A percentile compares a stretch with the other conserved stretches of the same genome.
Conservation (phyloP, 2,113 vertebrate genomes). For the Phainopepla nitens region DNA sequence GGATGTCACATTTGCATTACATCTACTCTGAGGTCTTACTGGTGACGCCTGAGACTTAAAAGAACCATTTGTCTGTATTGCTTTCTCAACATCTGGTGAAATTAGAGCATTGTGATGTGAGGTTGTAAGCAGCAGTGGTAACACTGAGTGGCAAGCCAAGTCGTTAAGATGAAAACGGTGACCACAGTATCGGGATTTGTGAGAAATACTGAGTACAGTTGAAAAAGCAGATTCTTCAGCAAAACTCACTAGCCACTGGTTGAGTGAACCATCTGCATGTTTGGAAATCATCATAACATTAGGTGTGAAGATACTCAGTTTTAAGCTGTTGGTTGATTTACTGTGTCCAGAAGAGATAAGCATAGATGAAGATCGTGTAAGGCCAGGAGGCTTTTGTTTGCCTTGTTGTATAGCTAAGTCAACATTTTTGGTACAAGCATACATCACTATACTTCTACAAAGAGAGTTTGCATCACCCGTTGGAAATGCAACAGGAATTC, state of each 20-base stretch:
- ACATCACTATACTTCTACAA: slow-evolving; percentile 95
- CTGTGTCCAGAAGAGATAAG: slow-evolving; percentile 82
- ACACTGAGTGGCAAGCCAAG: slow-evolving; percentile 93
- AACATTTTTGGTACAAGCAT: slow-evolving; percentile 96
- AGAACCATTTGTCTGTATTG: slow-evolving; percentile 30
- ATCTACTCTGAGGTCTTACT: slow-evolving; percentile 61
- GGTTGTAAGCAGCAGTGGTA: slow-evolving; percentile 93
- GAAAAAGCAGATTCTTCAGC: slow-evolving; percentile 97
- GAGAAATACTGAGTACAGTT: slow-evolving; percentile 94
- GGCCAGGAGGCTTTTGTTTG: slow-evolving; percentile 81
- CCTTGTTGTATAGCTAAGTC: slow-evolving; percentile 95
- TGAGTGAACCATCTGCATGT: slow-evolving; percentile 93
- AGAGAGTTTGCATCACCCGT: slow-evolving; percentile 94
- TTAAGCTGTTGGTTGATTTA: slow-evolving; percentile 83
- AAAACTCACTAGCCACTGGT: slow-evolving; percentile 97
- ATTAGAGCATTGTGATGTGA: slow-evolving; percentile 93
- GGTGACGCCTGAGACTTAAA: slow-evolving; percentile 41
- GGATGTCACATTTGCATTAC: slow-evolving; percentile 61
- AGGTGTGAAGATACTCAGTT: slow-evolving; percentile 95
- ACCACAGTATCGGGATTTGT: slow-evolving; percentile 95
- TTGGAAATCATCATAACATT: slow-evolving; percentile 98
- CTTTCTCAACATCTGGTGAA: slow-evolving; percentile 73
- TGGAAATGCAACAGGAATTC: slow-evolving; percentile 96
- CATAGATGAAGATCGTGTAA: slow-evolving; percentile 85
- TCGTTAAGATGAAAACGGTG: slow-evolving; percentile 98